phyloP scores from a whole-genome alignment of 2,113 vertebrate species.

The human (Homo sapiens) region DNA sequence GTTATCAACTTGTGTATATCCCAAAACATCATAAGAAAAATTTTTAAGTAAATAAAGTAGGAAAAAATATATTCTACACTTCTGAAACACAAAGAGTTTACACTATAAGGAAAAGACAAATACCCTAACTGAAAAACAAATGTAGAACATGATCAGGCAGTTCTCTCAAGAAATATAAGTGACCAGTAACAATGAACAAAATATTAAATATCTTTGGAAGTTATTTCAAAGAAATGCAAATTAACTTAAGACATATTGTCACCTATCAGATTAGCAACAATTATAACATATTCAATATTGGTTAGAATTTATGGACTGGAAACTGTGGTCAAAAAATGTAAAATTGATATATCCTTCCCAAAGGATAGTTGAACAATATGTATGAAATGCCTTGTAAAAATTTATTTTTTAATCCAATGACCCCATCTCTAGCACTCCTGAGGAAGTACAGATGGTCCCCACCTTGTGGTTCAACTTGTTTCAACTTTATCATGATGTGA shows the following conservation, averaged over 20 bases:
- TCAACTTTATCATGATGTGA: not conserved
- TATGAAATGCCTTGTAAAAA: not conserved
- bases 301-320: not conserved
- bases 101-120: not conserved
- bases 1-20: not conserved
- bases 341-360: not conserved
- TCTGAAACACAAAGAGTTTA: not conserved
- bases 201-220: not conserved
- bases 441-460: not conserved
- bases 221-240: not conserved
- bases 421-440: not conserved
- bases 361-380: not conserved
- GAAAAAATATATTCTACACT: not conserved
- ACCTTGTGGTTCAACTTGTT: not conserved
- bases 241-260: not conserved
- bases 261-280: not conserved
- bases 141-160: not conserved
- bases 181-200: not conserved
- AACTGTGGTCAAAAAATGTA: constrained; percentile 17
- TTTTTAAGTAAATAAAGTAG: not conserved
- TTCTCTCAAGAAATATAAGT: constrained; percentile 25
- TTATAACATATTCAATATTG: not conserved
- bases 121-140: not conserved
- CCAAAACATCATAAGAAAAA: not conserved
- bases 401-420: not conserved